Conservation (phyloP, 2,113 vertebrate species). For the Zosterops borbonicus region DNA sequence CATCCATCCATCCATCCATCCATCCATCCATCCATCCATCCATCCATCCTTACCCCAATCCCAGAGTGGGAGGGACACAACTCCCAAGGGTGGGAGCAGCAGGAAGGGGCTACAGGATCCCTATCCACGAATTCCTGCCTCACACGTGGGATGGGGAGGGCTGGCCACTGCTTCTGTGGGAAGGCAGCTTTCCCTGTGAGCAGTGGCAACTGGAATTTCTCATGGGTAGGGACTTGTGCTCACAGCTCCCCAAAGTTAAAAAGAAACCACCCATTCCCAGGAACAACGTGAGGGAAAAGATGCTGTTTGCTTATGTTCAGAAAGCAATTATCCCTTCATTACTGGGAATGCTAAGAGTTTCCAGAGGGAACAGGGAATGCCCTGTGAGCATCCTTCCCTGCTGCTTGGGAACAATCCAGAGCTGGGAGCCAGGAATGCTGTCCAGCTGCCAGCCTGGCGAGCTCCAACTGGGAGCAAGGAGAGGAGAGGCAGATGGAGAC, state of each 20-base stretch:
- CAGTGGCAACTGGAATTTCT: not conserved
- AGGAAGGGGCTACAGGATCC: not conserved
- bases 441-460: not conserved
- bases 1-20: not conserved
- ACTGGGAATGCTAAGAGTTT: not conserved
- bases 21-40: too few species aligned
- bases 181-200: not conserved
- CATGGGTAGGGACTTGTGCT: not conserved
- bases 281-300: not conserved
- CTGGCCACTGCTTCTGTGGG: not conserved
- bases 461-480: not conserved
- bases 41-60: not conserved
- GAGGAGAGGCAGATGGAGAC: not conserved
- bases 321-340: not conserved
- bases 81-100: not conserved
- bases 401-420: not conserved
- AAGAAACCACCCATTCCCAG: not conserved
- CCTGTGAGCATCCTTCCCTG: slow-evolving; percentile 1
- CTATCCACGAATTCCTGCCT: not conserved
- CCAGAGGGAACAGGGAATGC: not conserved
- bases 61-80: not conserved
- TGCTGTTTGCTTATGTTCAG: not conserved
- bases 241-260: not conserved
- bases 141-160: rapidly evolving
- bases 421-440: not conserved